These are phyloP conservation scores for Vollenhovia emeryi DNA, from an alignment of 1,140 invertebrate species.

Conservation along the genomic window DNA sequence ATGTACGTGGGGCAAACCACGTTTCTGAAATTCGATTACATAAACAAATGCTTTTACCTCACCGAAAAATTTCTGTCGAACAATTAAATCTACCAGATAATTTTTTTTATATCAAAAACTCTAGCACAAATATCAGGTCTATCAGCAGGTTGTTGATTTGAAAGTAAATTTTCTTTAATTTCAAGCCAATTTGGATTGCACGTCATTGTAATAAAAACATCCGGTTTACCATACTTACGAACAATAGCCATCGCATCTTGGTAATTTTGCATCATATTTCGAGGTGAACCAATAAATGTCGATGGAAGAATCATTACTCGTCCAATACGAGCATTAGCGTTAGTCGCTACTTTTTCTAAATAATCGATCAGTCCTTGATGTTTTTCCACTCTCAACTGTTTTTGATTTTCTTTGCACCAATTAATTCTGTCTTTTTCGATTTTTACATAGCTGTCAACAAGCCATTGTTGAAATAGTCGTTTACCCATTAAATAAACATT, in stretches of 20 bases:
- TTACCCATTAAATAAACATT: not conserved
- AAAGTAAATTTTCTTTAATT: not conserved
- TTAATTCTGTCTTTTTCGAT: constrained; percentile 19
- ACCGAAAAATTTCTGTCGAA: not conserved
- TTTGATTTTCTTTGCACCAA: not conserved
- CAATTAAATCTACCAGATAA: no score
- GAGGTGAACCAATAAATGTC: constrained; percentile 1
- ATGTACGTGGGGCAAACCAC: no score
- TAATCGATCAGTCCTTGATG: no score
- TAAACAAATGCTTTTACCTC: not conserved
- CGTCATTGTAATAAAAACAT: no score
- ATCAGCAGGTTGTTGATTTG: constrained; percentile 1
- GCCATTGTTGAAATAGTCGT: constrained; percentile 7
- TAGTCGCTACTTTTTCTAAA: no score
- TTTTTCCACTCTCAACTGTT: no score
- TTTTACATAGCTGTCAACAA: constrained; percentile 14
- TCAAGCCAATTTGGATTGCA: no score
- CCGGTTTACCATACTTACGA: no score
- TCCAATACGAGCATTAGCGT: not conserved
- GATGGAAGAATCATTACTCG: not conserved
- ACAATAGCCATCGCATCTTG: no score
- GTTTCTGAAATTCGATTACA: not conserved
- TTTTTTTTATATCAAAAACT: no score
- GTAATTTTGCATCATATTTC: no score
- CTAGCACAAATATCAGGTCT: no score